phyloP scores from a whole-genome alignment of 2,113 vertebrate species.

The Acrocephalus kingi region DNA sequence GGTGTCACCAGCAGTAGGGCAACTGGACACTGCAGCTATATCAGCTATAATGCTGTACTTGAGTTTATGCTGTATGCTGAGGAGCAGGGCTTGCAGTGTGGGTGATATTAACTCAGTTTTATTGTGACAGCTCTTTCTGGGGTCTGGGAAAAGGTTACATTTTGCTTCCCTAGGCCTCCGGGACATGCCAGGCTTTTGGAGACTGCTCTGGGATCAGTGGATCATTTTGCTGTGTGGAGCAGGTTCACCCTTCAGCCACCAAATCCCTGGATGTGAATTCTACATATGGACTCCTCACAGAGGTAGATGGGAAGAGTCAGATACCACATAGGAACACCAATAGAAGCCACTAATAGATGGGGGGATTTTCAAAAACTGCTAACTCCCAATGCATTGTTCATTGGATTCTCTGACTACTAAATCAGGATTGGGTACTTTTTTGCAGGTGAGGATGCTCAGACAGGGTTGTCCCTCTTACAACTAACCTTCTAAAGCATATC shows the following conservation, averaged over 20 bases:
- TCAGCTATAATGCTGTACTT: not conserved
- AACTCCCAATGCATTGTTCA: not conserved
- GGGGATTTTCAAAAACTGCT: not conserved
- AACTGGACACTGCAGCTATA: fast-evolving
- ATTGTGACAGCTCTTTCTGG: not conserved
- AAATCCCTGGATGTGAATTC: not conserved
- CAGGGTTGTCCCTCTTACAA: not conserved
- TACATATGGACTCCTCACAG: not conserved
- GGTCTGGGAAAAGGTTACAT: not conserved
- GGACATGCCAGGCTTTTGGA: not conserved
- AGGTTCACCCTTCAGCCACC: not conserved
- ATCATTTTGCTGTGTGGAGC: not conserved
- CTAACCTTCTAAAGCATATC: not conserved
- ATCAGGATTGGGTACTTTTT: not conserved
- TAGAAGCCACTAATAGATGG: not conserved
- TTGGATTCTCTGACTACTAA: not conserved
- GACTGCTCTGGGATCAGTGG: not conserved
- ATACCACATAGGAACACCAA: too few species aligned
- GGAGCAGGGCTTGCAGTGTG: not conserved
- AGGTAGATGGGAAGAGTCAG: not conserved
- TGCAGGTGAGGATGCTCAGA: not conserved
- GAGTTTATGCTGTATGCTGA: fast-evolving
- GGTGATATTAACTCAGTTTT: not conserved
- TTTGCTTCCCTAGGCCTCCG: not conserved
- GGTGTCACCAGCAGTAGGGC: not conserved